Evolutionary conservation across 2,113 vertebrate species (phyloP).

Genomic region (Colistium nudipinnis): DNA sequence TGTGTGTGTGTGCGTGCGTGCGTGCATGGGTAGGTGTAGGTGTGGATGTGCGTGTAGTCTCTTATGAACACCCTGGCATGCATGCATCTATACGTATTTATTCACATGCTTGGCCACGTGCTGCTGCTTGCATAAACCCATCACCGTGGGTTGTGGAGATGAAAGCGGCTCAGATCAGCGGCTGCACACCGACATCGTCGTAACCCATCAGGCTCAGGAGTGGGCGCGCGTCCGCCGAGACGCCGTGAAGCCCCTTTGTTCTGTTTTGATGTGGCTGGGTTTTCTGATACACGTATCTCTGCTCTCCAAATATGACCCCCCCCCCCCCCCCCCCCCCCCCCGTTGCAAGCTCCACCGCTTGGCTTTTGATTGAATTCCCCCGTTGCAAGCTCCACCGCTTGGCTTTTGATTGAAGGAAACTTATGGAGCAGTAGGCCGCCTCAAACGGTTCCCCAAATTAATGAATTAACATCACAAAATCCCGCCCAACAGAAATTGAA

Average conservation of each 20-base stretch:
- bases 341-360: slow-evolving; percentile 45
- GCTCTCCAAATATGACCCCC: no score
- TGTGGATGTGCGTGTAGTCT: neutral
- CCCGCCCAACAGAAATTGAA: slow-evolving; percentile 1
- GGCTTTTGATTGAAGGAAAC: slow-evolving; percentile 57
- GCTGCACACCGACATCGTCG: slow-evolving; percentile 59
- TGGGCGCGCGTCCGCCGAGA: slow-evolving; percentile 58
- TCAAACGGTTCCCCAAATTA: slow-evolving; percentile 41
- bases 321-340: no score
- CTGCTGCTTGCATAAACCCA: slow-evolving; percentile 45
- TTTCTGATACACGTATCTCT: slow-evolving; percentile 45
- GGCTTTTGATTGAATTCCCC: slow-evolving; percentile 60
- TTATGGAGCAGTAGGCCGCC: slow-evolving; percentile 31
- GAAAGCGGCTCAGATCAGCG: slow-evolving; percentile 72
- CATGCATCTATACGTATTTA: slow-evolving; percentile 33
- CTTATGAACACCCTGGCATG: slow-evolving; percentile 54
- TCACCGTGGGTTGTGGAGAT: slow-evolving; percentile 63
- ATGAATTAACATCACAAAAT: slow-evolving; percentile 31
- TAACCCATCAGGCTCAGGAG: slow-evolving; percentile 70
- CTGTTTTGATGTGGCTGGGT: slow-evolving; percentile 60
- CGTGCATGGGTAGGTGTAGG: slow-evolving; percentile 6
- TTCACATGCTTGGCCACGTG: slow-evolving; percentile 50
- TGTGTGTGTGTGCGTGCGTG: slow-evolving; percentile 11
- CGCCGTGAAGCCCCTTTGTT: slow-evolving; percentile 67
- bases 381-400: slow-evolving; percentile 45